Evolutionary conservation across 1,140 invertebrate genomes (phyloP), one percentile per base, ranked within the genome.

Genomic region (Brachionus calyciflorus): DNA sequence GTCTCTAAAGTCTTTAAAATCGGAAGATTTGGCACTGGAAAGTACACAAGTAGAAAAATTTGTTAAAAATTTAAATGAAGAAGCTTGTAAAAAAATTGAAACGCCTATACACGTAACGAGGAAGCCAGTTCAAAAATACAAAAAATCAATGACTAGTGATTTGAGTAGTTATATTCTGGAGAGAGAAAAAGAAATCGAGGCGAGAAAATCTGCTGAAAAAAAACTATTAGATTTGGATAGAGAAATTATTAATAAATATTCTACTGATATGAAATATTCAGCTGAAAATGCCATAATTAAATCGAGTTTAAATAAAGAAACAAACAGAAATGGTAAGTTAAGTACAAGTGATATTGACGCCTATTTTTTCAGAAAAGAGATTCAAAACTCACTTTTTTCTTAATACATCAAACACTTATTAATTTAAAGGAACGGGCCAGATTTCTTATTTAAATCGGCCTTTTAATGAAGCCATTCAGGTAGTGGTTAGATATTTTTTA

Each of bases 131-230:
- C 46, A 55, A 40, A 73, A 51, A 41, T 73, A 73, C 12, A 44
- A 73, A 73, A 73, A 51, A 55, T 73, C 69, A 10, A 28, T 40
- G 24, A 73, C 69, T 14, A 73, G 69, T 41, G 69, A 73, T 55
- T 51, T 73, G 26, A 73, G 44, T 51, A 41, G 37, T 40, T 73
- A 28, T 73, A 73, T 73, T 46, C 17, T 70, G 40, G 55, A 60
- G 37, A 33, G 55, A 17, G 55, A 60, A 7, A 70, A 19, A 48
- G 65, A 70, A 33, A 51, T 70, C 33, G 65, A 70, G 6, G 6
- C n/a, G n/a, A 10, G 55, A 33, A 60, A 60, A 19, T 17, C 12
- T 1, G 65, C 40, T 17, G 37, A 70, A 51, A 17, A 17, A 17
- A 17, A 33, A 37, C 37, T 60, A 21, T 19, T 44, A 44, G 60